Evolutionary conservation across 2,797 vertebrate species (phyloP).

Genomic region (Karalla daura): DNA sequence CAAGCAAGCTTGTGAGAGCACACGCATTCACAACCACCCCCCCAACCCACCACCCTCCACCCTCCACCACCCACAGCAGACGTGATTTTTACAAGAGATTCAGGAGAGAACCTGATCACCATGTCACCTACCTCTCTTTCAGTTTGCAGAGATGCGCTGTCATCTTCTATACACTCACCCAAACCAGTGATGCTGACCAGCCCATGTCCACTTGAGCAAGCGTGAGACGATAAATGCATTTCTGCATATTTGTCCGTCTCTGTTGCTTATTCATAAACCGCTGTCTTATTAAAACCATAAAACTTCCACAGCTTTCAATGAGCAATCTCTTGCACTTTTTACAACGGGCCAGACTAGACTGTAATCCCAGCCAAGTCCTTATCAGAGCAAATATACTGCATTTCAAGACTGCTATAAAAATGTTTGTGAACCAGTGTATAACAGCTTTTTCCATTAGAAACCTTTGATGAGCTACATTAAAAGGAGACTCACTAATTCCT

Average conservation of each 20-base stretch:
- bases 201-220: too few relatives aligned
- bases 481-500: conserved; percentile 14
- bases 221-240: background rate
- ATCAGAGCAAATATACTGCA: background rate
- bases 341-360: background rate
- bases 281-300: conserved; percentile 4
- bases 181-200: too few relatives aligned
- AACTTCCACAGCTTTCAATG: background rate
- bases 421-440: background rate
- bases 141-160: background rate
- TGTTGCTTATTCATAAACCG: background rate
- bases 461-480: conserved; percentile 21
- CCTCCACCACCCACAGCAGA: conserved; percentile 19
- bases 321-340: background rate
- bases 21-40: conserved; percentile 46
- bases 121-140: conserved; percentile 53
- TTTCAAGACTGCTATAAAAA: conserved; percentile 3
- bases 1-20: conserved; percentile 68
- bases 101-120: conserved; percentile 63
- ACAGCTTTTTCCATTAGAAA: background rate
- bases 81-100: conserved; percentile 26
- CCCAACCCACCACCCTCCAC: conserved; percentile 26
- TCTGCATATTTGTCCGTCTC: background rate
- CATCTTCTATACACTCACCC: conserved; percentile 1
- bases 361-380: background rate